phyloP scores from a whole-genome alignment of 1,140 invertebrate genomes.

The Protaetia brevitarsis region DNA sequence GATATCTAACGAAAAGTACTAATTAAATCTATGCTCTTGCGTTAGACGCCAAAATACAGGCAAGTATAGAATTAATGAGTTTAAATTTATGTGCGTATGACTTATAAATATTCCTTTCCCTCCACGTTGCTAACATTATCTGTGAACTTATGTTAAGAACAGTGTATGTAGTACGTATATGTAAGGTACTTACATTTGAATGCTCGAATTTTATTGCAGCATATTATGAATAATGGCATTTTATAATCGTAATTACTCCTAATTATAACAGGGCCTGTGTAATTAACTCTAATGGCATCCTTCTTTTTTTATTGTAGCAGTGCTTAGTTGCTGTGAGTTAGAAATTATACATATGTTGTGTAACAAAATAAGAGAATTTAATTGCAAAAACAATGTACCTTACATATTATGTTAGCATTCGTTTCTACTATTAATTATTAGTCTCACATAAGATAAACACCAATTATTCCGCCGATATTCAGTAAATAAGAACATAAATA shows the following conservation, averaged over 20 bases:
- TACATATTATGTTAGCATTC: too few species aligned
- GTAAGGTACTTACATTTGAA: background rate
- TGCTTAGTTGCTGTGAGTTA: background rate
- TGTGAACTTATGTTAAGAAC: background rate
- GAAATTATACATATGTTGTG: background rate
- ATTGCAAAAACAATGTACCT: too few species aligned
- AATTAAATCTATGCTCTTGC: slow-evolving; percentile 11
- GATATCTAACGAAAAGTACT: slow-evolving; percentile 5
- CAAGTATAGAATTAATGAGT: slow-evolving; percentile 14
- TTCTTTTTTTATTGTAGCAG: slow-evolving; percentile 10
- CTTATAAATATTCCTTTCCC: slow-evolving; percentile 9
- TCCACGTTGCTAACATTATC: slow-evolving; percentile 1
- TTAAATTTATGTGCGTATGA: slow-evolving; percentile 2
- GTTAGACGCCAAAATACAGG: background rate
- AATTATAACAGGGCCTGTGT: slow-evolving; percentile 1
- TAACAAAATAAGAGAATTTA: background rate
- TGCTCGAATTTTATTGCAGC: slow-evolving; percentile 16
- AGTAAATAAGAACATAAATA: too few species aligned
- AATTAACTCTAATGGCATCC: slow-evolving; percentile 20
- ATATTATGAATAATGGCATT: slow-evolving; percentile 16
- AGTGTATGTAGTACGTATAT: slow-evolving; percentile 1
- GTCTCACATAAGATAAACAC: too few species aligned
- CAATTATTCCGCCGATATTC: too few species aligned
- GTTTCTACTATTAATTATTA: too few species aligned
- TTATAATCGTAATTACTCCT: slow-evolving; percentile 20